These are phyloP conservation scores for Drosophila setifemur DNA, from an alignment of 1,140 invertebrate species.

Conservation along the genomic window DNA sequence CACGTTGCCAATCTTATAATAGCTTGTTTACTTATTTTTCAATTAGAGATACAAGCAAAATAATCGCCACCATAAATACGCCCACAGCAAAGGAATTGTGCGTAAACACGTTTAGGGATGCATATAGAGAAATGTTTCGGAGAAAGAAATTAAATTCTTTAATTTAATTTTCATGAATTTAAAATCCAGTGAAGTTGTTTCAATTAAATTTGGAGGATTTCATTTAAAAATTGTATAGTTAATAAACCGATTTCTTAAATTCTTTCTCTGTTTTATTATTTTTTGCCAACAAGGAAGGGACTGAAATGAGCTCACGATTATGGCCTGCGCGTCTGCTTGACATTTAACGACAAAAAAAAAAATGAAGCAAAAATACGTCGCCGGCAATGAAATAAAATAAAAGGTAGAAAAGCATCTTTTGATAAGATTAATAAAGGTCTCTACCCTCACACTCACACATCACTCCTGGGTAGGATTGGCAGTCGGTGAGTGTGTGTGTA, in stretches of 20 bases:
- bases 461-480: conserved; percentile 28
- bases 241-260: background rate
- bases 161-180: no score
- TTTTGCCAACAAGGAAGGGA: background rate
- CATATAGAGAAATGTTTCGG: background rate
- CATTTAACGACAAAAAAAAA: conserved; percentile 14
- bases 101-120: conserved; percentile 2
- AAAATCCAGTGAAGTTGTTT: no score
- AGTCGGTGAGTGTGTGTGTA: conserved; percentile 36
- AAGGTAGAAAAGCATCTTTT: conserved; percentile 59
- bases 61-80: conserved; percentile 72
- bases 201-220: no score
- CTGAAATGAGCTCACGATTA: conserved; percentile 29
- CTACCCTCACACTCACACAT: conserved; percentile 5
- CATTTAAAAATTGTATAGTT: no score
- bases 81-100: conserved; percentile 31
- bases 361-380: conserved; percentile 3
- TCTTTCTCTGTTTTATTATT: background rate
- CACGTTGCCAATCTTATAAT: conserved; percentile 38
- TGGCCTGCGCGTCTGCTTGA: background rate
- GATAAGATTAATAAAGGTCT: conserved; percentile 76
- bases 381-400: conserved; percentile 36
- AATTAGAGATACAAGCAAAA: conserved; percentile 64
- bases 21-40: conserved; percentile 72
- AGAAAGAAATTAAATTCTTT: no score